Base-by-base conservation (phyloP, 1,140 invertebrate species). In the Fopius arisanus region DNA sequence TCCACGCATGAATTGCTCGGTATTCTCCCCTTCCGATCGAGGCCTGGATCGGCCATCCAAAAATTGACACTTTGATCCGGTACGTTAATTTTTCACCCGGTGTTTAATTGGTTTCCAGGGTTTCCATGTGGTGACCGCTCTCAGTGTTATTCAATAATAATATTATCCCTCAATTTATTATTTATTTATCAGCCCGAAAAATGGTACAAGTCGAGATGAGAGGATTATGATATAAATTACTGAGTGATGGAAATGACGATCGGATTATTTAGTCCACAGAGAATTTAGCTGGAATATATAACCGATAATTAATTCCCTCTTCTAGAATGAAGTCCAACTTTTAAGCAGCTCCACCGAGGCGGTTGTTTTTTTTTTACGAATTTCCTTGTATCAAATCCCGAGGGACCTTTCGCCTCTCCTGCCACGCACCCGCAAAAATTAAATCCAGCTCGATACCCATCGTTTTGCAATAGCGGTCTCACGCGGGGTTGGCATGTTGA, bases 321-420 rank as follows among this genome's bases (percentile, higher is more conserved):
- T 12, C 33, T 7, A 7, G 33, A 51, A 51, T 19, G 14, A 19
- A 37, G 1, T 12, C 9, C 5, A 51, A 51, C n/a, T 51, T 51
- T 51, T 51, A 14, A 51, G n/a, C 43, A 51, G 43, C 19, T 51
- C 14, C 6, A 16, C 3, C 33, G 33, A 37, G 33, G 43, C 43
- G 43, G 43, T n/a, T 37, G 33, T 12, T 37, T 12, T 37, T 12
- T 37, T 51, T 51, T 19, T 51, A n/a, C 43, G 19, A 14, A 51
- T 51, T 5, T n/a, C n/a, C 43, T 51, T 9, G 9, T 51, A 19
- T 51, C 19, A 51, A 51, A 51, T 6, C 43, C n/a, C n/a, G 19
- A 14, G 33, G 51, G 69, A 71, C 69, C 69, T 71, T 70, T 71
- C 51, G 69, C 69, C 54, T 63, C 69, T 21, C 10, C n/a, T 65